These are phyloP conservation scores for Bergia puertoricense DNA, from an alignment of 92 coral and sea anemone species.

Conservation along the genomic window DNA sequence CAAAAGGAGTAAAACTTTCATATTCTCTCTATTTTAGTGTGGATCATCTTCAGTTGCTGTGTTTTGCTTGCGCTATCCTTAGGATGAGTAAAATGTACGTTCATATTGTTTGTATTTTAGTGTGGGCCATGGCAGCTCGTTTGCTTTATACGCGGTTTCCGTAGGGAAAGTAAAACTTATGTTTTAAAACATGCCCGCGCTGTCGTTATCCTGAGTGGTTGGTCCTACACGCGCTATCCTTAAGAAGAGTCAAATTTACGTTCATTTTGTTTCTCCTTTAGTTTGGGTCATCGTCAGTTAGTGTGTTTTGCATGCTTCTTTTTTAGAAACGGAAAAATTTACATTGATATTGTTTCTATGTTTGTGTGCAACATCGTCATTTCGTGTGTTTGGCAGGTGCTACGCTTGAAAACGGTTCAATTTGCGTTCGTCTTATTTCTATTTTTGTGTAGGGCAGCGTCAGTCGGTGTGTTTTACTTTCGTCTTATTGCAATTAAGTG, in stretches of 20 bases:
- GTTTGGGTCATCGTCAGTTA: slow-evolving; percentile 17
- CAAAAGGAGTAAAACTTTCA: slow-evolving; percentile 4
- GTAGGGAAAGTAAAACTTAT: slow-evolving; percentile 15
- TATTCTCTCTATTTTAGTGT: slow-evolving; percentile 8
- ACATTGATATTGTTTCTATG: slow-evolving; percentile 14
- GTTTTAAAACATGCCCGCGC: slow-evolving; percentile 15
- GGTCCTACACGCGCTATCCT: slow-evolving; percentile 18
- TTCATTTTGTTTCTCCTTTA: not conserved
- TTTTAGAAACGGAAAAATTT: slow-evolving; percentile 13
- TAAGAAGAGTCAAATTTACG: not conserved
- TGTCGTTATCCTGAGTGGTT: slow-evolving; percentile 17
- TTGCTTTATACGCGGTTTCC: slow-evolving; percentile 17
- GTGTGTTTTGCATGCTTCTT: slow-evolving; percentile 16
- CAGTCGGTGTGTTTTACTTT: slow-evolving; percentile 16
- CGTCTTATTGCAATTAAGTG: slow-evolving; percentile 12
- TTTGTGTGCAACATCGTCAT: slow-evolving; percentile 16
- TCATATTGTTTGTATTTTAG: slow-evolving; percentile 10
- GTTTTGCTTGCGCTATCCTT: slow-evolving; percentile 11
- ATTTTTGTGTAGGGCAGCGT: slow-evolving; percentile 17
- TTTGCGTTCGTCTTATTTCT: slow-evolving; percentile 15
- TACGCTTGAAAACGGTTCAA: slow-evolving; percentile 16
- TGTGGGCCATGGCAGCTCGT: slow-evolving; percentile 10
- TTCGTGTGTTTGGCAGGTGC: slow-evolving; percentile 15
- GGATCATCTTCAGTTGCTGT: slow-evolving; percentile 11
- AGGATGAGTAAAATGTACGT: slow-evolving; percentile 10